Conservation (phyloP, 2,888 invertebrate genomes). For the Parthenolecanium corni region DNA sequence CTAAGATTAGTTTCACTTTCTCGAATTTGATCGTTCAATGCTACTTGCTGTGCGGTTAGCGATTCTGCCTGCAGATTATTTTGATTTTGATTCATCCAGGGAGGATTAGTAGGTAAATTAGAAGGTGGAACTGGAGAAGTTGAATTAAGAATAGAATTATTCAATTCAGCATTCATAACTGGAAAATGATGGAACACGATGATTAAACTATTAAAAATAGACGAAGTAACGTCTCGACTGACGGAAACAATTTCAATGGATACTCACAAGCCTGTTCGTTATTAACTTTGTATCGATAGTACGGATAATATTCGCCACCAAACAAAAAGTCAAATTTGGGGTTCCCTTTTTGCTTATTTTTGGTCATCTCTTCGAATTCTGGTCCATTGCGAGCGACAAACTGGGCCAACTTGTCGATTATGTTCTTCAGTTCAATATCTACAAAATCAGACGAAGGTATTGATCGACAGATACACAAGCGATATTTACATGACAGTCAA, state of each 20-base stretch:
- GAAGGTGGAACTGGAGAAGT: slow-evolving; percentile 11
- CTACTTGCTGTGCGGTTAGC: slow-evolving; percentile 56
- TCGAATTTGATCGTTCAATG: slow-evolving; percentile 79
- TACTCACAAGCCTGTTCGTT: slow-evolving; percentile 86
- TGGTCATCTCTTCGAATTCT: slow-evolving; percentile 98
- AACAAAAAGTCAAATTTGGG: slow-evolving; percentile 94
- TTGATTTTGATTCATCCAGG: slow-evolving; percentile 38
- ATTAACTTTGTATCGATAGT: slow-evolving; percentile 92
- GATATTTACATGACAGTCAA: neutral
- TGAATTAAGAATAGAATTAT: neutral
- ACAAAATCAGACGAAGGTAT: slow-evolving; percentile 6
- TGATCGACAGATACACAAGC: no score
- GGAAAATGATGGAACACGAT: neutral
- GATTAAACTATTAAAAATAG: neutral
- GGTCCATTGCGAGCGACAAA: slow-evolving; percentile 98
- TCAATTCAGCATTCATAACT: slow-evolving; percentile 26
- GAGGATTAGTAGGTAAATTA: slow-evolving; percentile 32
- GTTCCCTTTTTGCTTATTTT: slow-evolving; percentile 95
- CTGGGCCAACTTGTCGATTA: slow-evolving; percentile 96
- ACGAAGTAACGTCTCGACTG: neutral
- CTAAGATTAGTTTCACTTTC: slow-evolving; percentile 93
- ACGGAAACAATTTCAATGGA: neutral
- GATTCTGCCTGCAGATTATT: slow-evolving; percentile 36
- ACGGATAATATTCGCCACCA: slow-evolving; percentile 89
- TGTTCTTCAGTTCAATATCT: slow-evolving; percentile 91